Evolutionary conservation across 2,888 invertebrate species (phyloP).

Genomic region (Crossocerus cetratus): DNA sequence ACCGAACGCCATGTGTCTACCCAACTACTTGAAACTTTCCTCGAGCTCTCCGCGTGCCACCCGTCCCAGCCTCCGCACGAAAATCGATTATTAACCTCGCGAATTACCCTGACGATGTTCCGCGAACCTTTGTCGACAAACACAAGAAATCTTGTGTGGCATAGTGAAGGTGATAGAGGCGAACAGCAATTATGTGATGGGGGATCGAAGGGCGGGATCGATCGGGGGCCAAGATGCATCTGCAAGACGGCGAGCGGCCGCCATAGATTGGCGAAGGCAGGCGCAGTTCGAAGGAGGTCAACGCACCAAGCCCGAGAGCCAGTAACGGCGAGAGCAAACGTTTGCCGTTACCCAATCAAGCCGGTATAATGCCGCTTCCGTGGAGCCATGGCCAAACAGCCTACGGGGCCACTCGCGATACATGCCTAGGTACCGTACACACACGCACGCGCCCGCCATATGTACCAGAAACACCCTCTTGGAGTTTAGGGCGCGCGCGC

Average conservation of each 20-base stretch:
- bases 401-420: constrained; percentile 68
- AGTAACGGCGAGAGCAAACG: constrained; percentile 69
- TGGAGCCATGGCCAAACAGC: constrained; percentile 70
- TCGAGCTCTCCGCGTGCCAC: constrained; percentile 32
- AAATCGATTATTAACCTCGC: constrained; percentile 7
- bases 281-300: constrained; percentile 41
- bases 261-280: not conserved
- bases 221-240: constrained; percentile 9
- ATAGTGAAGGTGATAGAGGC: not conserved
- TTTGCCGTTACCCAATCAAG: constrained; percentile 76
- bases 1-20: constrained; percentile 57
- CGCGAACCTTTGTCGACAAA: constrained; percentile 20
- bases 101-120: constrained; percentile 1
- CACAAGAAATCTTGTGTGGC: not conserved
- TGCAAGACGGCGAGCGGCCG: not conserved
- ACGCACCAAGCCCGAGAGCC: constrained; percentile 46
- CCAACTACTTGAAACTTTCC: constrained; percentile 63
- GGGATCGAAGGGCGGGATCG: constrained; percentile 10
- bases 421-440: constrained; percentile 5
- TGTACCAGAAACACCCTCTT: constrained; percentile 54
- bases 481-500: constrained; percentile 43
- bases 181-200: not conserved
- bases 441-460: constrained; percentile 53
- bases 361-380: constrained; percentile 73
- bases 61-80: too few species aligned